A percentile compares a stretch with the other conserved stretches of the same genome.
These are phyloP conservation scores for Patella ulyssiponensis DNA, from an alignment of 2,888 invertebrate species.

Conservation along the genomic window DNA sequence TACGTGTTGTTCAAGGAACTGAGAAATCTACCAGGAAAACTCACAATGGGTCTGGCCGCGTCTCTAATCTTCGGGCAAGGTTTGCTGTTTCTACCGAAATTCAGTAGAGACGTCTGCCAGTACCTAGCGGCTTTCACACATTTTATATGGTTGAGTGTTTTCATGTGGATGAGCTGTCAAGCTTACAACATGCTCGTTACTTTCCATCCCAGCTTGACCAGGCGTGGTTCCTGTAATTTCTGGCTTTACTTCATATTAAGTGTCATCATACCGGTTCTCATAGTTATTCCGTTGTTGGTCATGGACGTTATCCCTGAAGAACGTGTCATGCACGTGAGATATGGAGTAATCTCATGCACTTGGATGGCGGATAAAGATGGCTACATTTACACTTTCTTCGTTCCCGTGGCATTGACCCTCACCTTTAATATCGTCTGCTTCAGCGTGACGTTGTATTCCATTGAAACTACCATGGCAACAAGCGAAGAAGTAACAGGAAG, in stretches of 20 bases:
- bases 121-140: neutral
- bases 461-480: neutral
- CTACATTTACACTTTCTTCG: slow-evolving; percentile 23
- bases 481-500: slow-evolving; percentile 9
- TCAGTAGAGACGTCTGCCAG: neutral
- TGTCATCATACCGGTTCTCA: neutral
- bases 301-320: neutral
- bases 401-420: slow-evolving; percentile 31
- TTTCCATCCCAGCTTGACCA: neutral
- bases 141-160: neutral
- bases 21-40: neutral
- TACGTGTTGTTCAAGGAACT: neutral
- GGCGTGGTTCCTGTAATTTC: neutral
- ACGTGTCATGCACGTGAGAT: slow-evolving; percentile 8
- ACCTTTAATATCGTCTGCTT: slow-evolving; percentile 33
- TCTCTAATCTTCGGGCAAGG: neutral
- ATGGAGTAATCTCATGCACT: slow-evolving; percentile 15
- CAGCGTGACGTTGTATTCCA: slow-evolving; percentile 25
- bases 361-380: slow-evolving; percentile 19
- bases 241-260: neutral
- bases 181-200: neutral
- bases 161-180: neutral
- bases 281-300: neutral
- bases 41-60: neutral
- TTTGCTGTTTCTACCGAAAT: neutral